Evolutionary conservation across 1,140 invertebrate genomes (phyloP), one percentile per base, ranked within the genome.

Genomic region (Akabosia matsudoensis): DNA sequence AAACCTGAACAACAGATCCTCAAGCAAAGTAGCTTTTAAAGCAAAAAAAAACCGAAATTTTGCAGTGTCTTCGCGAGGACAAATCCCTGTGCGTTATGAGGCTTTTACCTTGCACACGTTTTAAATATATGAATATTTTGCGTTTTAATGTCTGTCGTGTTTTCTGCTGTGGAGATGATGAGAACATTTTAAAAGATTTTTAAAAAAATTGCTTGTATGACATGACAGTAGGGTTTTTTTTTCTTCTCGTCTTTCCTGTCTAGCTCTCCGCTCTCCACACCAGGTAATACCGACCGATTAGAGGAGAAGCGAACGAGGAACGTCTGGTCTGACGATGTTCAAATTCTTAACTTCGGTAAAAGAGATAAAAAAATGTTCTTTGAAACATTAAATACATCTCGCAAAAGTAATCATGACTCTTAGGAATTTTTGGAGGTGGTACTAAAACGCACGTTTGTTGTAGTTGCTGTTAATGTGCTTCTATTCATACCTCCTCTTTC

Each of bases 321-420:
- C 7, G 37, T 45, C 18, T 10, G 24, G 54, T 56, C 7, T 56
- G 54, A 56, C 4, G 31, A 67, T n/a, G n/a, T n/a, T n/a, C n/a
- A 67, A 67, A 67, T 31, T 30, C 61, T 67, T 67, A 67, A 67
- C n/a, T n/a, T n/a, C n/a, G n/a, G n/a, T n/a, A n/a, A n/a, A n/a
- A n/a, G n/a, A n/a, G n/a, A n/a, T n/a, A 67, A 24, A 67, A 67
- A 67, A 67, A 31, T 67, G 61, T 67, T 16, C 61, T 67, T 30
- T 30, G 30, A 67, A 67, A 67, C 61, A 67, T 67, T 67, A 67
- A 67, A 67, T 67, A 67, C 61, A 67, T 67, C 7, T 24, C 61
- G 61, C 61, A 67, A 67, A 67, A 67, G 61, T 67, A 67, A 67
- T 67, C 61, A 67, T 67, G 61, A 67, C 24, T 67, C 26, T 31